These are phyloP conservation scores for Xylocampa areola DNA, from an alignment of 2,888 invertebrate genomes.

Conservation along the genomic window DNA sequence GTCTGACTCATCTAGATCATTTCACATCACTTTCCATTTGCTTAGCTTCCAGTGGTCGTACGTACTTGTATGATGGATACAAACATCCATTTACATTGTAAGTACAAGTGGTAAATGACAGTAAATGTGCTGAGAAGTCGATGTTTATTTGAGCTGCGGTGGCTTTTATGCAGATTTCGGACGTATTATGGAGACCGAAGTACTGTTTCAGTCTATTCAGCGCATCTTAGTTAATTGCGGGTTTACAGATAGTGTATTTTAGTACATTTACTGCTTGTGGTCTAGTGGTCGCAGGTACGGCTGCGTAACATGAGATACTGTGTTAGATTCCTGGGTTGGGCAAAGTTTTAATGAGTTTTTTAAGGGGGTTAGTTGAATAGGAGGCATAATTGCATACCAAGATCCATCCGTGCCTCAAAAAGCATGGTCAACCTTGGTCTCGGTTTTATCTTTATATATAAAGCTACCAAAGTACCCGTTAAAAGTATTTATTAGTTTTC, in stretches of 20 bases:
- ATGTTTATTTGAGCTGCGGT: slow-evolving; percentile 43
- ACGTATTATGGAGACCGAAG: slow-evolving; percentile 13
- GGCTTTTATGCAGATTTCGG: slow-evolving; percentile 42
- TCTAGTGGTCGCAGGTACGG: background rate
- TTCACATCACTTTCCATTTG: slow-evolving; percentile 62
- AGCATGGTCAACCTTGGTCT: no score
- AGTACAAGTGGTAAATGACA: slow-evolving; percentile 41
- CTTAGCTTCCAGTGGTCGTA: slow-evolving; percentile 55
- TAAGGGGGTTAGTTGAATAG: no score
- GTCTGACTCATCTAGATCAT: no score
- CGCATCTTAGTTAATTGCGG: background rate
- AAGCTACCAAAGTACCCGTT: no score
- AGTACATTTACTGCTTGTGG: background rate
- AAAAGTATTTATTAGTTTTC: no score
- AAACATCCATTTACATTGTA: slow-evolving; percentile 50
- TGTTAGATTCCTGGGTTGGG: no score
- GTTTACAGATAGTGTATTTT: background rate
- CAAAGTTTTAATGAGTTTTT: no score
- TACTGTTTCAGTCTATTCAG: background rate
- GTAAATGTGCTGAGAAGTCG: slow-evolving; percentile 47
- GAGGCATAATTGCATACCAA: no score
- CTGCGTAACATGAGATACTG: no score
- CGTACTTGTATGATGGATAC: slow-evolving; percentile 43
- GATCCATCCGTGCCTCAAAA: no score
- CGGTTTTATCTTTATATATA: no score